Percentiles rank a stretch among this genome's conserved stretches.
Evolutionary conservation across 2,888 invertebrate genomes (phyloP).

Genomic region (Hyppa rectilinea): DNA sequence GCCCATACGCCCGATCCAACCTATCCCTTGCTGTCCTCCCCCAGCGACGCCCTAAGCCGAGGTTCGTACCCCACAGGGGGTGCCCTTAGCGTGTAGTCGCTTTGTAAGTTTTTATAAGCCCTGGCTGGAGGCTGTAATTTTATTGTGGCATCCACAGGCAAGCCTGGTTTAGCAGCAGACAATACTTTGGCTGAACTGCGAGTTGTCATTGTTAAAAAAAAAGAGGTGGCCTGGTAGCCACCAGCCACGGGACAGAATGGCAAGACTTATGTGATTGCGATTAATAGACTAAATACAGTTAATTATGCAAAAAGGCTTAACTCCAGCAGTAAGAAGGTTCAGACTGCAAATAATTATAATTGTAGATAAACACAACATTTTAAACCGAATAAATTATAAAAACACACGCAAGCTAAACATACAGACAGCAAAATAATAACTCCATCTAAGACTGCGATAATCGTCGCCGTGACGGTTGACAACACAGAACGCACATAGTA

Average conservation of each 20-base stretch:
- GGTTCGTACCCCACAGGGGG: no score
- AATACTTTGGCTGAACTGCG: no score
- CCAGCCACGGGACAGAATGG: neutral
- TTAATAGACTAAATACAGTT: neutral
- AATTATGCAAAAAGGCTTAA: neutral
- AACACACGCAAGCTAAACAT: neutral
- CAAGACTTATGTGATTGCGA: neutral
- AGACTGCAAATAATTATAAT: conserved; percentile 1
- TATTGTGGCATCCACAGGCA: no score
- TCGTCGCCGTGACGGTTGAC: conserved; percentile 13
- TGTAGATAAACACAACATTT: conserved; percentile 14
- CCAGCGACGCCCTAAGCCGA: no score
- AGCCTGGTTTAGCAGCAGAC: no score
- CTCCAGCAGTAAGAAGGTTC: neutral
- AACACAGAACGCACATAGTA: conserved; percentile 28
- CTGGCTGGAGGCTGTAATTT: no score
- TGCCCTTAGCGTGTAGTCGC: no score
- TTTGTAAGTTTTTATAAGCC: no score
- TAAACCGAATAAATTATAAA: conserved; percentile 11
- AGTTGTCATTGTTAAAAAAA: no score
- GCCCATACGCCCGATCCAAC: no score
- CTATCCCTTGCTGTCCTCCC: no score
- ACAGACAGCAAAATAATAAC: conserved; percentile 34
- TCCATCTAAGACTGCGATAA: conserved; percentile 32
- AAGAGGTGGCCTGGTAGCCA: no score